These are phyloP conservation scores for Egretta garzetta DNA, from an alignment of 2,113 vertebrate genomes.

Conservation along the genomic window DNA sequence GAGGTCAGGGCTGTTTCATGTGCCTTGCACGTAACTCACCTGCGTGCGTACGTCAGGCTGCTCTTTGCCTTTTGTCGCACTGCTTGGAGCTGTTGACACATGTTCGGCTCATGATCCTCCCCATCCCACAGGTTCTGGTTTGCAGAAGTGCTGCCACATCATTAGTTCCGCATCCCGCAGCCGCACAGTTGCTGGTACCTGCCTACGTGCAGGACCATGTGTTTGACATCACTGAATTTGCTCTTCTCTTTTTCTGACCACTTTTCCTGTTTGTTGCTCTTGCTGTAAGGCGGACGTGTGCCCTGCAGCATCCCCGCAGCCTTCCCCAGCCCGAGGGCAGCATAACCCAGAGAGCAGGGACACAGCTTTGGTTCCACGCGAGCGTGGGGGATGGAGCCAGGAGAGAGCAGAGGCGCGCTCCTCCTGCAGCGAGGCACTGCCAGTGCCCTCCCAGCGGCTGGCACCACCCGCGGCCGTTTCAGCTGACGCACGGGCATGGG, in stretches of 20 bases:
- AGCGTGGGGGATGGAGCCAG: not conserved
- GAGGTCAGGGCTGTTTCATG: not conserved
- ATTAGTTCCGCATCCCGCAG: not conserved
- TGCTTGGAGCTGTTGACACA: not conserved
- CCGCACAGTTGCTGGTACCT: not conserved
- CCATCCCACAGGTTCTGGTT: not conserved
- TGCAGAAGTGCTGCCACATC: not conserved
- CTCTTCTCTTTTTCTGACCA: not conserved
- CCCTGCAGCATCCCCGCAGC: not conserved
- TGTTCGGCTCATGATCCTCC: not conserved
- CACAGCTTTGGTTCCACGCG: rapidly evolving
- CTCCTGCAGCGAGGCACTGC: not conserved
- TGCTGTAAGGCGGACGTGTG: not conserved
- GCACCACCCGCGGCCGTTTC: rapidly evolving
- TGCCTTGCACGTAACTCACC: not conserved
- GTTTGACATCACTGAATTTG: not conserved
- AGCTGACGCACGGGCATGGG: not conserved
- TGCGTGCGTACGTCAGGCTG: not conserved
- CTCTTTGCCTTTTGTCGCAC: not conserved
- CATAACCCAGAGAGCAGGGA: not conserved
- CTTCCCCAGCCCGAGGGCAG: not conserved
- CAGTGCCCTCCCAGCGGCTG: not conserved
- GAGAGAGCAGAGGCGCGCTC: not conserved
- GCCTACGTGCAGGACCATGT: rapidly evolving
- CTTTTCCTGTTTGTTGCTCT: not conserved